A percentile compares a stretch with the other conserved stretches of the same genome.
Evolutionary conservation across 2,113 vertebrate genomes (phyloP).

Genomic region (Halichoeres trimaculatus): DNA sequence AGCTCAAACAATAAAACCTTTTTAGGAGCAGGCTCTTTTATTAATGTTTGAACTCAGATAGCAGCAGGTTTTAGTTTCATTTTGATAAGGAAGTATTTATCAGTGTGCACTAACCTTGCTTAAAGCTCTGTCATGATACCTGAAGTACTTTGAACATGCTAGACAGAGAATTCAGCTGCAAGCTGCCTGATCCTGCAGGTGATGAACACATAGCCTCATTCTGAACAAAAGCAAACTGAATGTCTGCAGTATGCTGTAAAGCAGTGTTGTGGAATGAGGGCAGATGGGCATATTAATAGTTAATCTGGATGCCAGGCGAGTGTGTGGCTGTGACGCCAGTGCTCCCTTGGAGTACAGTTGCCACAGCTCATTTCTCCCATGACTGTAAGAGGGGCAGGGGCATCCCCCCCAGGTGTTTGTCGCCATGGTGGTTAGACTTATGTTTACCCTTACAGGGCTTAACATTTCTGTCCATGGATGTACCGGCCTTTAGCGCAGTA

Average conservation of each 20-base stretch:
- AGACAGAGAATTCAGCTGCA: background rate
- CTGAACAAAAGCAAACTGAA: no score
- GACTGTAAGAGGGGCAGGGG: background rate
- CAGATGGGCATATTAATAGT: constrained; percentile 60
- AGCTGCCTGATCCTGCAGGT: background rate
- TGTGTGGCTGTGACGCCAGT: constrained; percentile 36
- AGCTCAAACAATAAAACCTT: background rate
- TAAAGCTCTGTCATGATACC: no score
- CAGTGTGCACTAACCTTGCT: no score
- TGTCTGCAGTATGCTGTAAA: background rate
- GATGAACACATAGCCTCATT: background rate
- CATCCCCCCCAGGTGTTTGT: background rate
- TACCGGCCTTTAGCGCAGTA: background rate
- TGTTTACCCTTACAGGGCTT: constrained; percentile 24
- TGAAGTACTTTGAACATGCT: background rate
- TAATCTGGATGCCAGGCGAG: constrained; percentile 46
- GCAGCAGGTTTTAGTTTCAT: background rate
- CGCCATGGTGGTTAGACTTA: constrained; percentile 21
- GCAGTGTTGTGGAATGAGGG: constrained; percentile 35
- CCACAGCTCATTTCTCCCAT: constrained; percentile 15
- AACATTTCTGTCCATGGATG: background rate
- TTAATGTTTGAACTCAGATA: background rate
- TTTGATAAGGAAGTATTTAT: no score
- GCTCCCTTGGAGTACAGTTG: constrained; percentile 39
- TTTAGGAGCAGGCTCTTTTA: background rate